Evolutionary conservation across 2,797 vertebrate species (phyloP), one percentile per base, ranked within the genome.

Genomic region (Sebastes steindachneri): DNA sequence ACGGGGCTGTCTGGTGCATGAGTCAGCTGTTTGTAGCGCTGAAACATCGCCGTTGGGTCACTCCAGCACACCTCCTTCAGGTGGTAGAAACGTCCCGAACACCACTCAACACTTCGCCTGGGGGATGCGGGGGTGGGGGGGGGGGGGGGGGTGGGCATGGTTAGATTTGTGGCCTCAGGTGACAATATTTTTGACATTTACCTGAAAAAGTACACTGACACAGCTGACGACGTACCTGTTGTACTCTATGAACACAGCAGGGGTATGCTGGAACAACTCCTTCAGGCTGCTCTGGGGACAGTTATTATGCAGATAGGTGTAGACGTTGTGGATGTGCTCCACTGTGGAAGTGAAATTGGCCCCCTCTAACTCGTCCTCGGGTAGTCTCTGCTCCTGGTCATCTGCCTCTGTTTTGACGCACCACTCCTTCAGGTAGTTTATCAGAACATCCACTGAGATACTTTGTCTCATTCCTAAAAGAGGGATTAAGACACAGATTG

Each of bases 41-140:
- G 72, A 71, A 97, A 97, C 95, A 96, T 94, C 1, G 0, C 19
- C 0, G 95, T 97, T 0, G 95, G 81, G 73, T 97, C 96, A 1
- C 68, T 82, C 96, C 96, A 97, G 88, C 95, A 97, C 73, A 96
- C 95, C 7, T 96, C 95, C 73, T 95, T 96, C 77, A 96, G 89
- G 77, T 95, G 93, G 92, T 95, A 95, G 89, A 97, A 97, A 29
- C 57, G 85, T 9, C 96, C 96, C 0, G 77, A 91, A 60, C 91
- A 92, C 92, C 94, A 93, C 9, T 63, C 53, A 0, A 85, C 90
- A 9, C 59, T 53, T 1, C 26, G 78, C 77, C 92, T 95, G 81
- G 2, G 26, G 35, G 35, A 4, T 11, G 3, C 1, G 14, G 15
- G 41, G 2, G 14, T 3, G 2, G 14, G 15, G 41, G 2, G 14